A percentile compares a stretch with the other conserved stretches of the same genome.
Conservation (phyloP, 2,797 vertebrate genomes). For the Cyclopterus lumpus region DNA sequence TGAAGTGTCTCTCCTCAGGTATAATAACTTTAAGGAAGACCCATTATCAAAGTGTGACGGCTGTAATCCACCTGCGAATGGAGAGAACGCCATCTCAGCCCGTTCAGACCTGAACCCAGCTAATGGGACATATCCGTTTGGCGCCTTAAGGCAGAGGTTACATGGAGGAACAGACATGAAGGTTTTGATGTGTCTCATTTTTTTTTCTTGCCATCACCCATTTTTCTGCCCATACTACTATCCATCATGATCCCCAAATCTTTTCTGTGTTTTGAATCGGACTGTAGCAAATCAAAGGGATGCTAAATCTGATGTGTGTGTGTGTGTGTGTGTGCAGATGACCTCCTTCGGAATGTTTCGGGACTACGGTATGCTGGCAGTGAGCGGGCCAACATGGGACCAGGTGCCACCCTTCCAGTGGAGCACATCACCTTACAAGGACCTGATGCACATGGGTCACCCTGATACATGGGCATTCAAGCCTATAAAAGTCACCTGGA, state of each 20-base stretch:
- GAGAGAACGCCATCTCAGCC: slow-evolving; percentile 92
- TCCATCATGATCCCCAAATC: not conserved
- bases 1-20: slow-evolving; percentile 77
- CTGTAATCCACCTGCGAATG: slow-evolving; percentile 88
- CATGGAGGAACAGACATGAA: slow-evolving; percentile 96
- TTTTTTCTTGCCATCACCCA: not conserved
- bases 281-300: not conserved
- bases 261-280: not conserved
- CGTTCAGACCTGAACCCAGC: slow-evolving; percentile 93
- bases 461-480: slow-evolving; percentile 93
- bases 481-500: slow-evolving; percentile 87
- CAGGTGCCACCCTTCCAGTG: slow-evolving; percentile 93
- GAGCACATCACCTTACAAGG: slow-evolving; percentile 89
- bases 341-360: slow-evolving; percentile 87
- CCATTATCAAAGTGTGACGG: slow-evolving; percentile 87
- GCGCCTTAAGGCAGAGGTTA: slow-evolving; percentile 88
- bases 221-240: not conserved
- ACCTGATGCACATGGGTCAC: slow-evolving; percentile 91
- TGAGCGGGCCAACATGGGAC: slow-evolving; percentile 91
- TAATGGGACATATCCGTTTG: slow-evolving; percentile 95
- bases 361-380: slow-evolving; percentile 85
- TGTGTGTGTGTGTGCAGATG: slow-evolving; percentile 78
- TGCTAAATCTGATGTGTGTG: slow-evolving; percentile 15
- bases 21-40: slow-evolving; percentile 92
- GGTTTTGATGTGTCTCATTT: slow-evolving; percentile 68